phyloP scores from a whole-genome alignment of 2,797 vertebrate genomes.

The Podarcis siculus region DNA sequence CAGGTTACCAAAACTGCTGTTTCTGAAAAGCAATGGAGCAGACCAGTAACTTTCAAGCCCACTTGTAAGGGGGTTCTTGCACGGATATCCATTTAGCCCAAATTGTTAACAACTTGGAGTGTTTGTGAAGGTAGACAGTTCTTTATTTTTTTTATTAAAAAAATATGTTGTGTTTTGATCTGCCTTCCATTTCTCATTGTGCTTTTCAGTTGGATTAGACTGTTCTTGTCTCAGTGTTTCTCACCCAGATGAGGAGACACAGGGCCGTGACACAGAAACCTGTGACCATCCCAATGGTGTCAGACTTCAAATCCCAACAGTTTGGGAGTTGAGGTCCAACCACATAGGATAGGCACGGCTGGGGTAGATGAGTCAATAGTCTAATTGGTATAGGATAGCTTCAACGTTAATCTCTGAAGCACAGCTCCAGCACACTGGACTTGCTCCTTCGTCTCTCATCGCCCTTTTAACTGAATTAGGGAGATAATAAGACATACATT shows the following conservation, averaged over 20 bases:
- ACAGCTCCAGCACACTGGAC: neutral
- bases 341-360: neutral
- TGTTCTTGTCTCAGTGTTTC: neutral
- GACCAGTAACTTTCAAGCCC: too few relatives aligned
- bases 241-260: neutral
- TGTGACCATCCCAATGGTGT: neutral
- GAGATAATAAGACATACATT: neutral
- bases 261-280: neutral
- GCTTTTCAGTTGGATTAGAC: constrained; percentile 27
- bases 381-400: neutral
- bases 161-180: neutral
- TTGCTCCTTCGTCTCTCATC: neutral
- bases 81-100: too few relatives aligned
- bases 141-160: too few relatives aligned
- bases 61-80: too few relatives aligned
- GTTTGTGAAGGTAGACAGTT: neutral
- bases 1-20: too few relatives aligned
- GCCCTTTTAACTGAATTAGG: neutral
- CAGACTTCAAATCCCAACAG: neutral
- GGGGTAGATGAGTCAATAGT: neutral
- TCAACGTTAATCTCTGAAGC: neutral
- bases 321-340: neutral
- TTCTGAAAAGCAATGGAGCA: too few relatives aligned
- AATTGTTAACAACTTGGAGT: neutral
- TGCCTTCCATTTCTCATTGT: constrained; percentile 41